A percentile compares a stretch with the other conserved stretches of the same genome.
Evolutionary conservation across 2,113 vertebrate species (phyloP).

Genomic region (Aegotheles bennettii): DNA sequence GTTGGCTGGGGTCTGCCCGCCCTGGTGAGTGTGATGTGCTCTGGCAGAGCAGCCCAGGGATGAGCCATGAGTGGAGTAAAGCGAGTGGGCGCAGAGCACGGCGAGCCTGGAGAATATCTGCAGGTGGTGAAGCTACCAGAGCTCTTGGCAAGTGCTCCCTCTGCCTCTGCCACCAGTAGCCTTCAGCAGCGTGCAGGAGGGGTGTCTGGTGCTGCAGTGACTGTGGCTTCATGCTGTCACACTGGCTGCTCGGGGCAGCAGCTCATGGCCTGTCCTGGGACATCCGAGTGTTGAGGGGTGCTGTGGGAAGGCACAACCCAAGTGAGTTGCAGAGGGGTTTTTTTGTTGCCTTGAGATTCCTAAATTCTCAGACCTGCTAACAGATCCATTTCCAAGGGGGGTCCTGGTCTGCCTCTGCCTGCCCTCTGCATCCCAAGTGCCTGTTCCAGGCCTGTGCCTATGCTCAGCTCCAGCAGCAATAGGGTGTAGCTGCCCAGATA

Average conservation of each 20-base stretch:
- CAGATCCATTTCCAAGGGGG: background rate
- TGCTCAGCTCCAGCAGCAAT: background rate
- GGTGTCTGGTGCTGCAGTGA: background rate
- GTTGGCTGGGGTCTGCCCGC: background rate
- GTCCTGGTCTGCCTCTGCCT: background rate
- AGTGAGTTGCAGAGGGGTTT: background rate
- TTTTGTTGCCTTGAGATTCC: background rate
- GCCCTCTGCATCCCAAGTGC: fast-evolving
- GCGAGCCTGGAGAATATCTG: background rate
- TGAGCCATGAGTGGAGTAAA: conserved; percentile 8
- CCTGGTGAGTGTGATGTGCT: background rate
- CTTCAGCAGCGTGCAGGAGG: background rate
- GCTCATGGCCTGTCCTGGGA: background rate
- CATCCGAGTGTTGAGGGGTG: background rate
- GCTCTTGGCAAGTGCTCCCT: background rate
- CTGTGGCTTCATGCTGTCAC: background rate
- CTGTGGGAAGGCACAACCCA: background rate
- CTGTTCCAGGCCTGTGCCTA: background rate
- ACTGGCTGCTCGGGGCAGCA: too few species aligned
- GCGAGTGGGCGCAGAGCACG: background rate
- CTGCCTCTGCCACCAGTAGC: background rate
- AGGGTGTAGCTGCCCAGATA: background rate
- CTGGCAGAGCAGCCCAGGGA: background rate
- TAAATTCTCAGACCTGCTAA: background rate
- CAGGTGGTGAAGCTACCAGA: background rate